These are phyloP conservation scores for Unio delphinus DNA, from an alignment of 2,888 invertebrate genomes.

Conservation along the genomic window DNA sequence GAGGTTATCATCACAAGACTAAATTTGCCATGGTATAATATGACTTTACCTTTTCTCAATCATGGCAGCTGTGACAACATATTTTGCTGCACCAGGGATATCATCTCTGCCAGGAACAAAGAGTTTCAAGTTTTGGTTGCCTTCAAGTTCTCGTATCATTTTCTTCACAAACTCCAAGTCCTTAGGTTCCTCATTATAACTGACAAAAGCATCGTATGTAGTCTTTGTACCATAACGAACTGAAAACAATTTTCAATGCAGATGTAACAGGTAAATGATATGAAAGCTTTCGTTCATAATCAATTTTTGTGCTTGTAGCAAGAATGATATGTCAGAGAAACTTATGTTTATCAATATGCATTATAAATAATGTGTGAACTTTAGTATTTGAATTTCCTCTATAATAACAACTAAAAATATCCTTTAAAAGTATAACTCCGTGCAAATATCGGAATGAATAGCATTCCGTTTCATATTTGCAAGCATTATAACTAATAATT, in stretches of 20 bases:
- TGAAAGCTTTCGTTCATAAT: no score
- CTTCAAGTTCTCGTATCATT: conserved; percentile 41
- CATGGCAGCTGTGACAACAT: conserved; percentile 46
- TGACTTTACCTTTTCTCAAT: conserved; percentile 51
- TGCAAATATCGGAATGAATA: no score
- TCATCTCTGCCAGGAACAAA: conserved; percentile 57
- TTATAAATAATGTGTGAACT: no score
- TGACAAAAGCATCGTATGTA: conserved; percentile 53
- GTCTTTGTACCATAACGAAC: conserved; percentile 10
- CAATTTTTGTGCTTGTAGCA: no score
- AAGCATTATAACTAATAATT: no score
- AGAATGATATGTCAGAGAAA: no score
- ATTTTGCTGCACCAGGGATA: conserved; percentile 43
- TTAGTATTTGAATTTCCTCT: no score
- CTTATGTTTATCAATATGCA: no score
- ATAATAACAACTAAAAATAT: no score
- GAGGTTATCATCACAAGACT: not conserved
- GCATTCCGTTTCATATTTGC: no score
- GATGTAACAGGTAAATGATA: no score
- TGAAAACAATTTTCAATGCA: conserved; percentile 1
- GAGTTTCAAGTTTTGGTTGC: conserved; percentile 36
- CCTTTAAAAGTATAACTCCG: no score
- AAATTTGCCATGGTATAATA: not conserved
- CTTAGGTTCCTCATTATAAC: conserved; percentile 33
- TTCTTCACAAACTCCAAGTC: conserved; percentile 50